These are phyloP conservation scores for Camponotus floridanus DNA, from an alignment of 1,140 invertebrate genomes.

Conservation along the genomic window DNA sequence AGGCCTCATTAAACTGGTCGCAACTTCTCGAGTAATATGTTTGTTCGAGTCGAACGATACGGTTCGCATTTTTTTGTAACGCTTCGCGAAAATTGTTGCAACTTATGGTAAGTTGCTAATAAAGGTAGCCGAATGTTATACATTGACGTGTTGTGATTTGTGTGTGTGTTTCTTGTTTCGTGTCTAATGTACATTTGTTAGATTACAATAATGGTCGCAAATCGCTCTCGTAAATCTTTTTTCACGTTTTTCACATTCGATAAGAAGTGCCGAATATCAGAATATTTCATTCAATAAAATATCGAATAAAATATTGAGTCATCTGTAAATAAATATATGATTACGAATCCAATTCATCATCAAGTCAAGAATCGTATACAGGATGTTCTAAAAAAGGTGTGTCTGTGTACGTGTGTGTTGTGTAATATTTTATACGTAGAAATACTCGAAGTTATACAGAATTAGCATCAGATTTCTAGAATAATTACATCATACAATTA, in stretches of 20 bases:
- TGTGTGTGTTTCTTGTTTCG: not conserved
- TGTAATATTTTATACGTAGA: not conserved
- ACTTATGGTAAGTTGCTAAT: not conserved
- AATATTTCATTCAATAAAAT: not conserved
- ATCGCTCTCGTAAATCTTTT: not conserved
- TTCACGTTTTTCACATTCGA: not conserved
- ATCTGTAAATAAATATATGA: slow-evolving; percentile 5
- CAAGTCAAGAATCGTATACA: slow-evolving; percentile 9
- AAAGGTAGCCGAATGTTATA: not conserved
- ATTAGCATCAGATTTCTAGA: not conserved
- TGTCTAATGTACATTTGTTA: not conserved
- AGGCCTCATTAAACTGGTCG: slow-evolving; percentile 23
- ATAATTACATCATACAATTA: too few species aligned
- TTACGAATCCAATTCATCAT: not conserved
- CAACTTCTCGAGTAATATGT: not conserved
- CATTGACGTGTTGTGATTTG: not conserved
- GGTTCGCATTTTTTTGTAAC: slow-evolving; percentile 16
- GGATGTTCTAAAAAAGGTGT: slow-evolving; percentile 25
- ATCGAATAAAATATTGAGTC: not conserved
- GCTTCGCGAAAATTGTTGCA: not conserved
- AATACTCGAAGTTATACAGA: not conserved
- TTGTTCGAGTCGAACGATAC: not conserved
- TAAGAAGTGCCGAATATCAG: slow-evolving; percentile 34
- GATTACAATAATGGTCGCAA: slow-evolving; percentile 12
- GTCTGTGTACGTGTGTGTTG: too few species aligned